A percentile compares a stretch with the other conserved stretches of the same genome.
Conservation (phyloP, 2,797 vertebrate genomes). For the Orientallactaga sibirica region DNA sequence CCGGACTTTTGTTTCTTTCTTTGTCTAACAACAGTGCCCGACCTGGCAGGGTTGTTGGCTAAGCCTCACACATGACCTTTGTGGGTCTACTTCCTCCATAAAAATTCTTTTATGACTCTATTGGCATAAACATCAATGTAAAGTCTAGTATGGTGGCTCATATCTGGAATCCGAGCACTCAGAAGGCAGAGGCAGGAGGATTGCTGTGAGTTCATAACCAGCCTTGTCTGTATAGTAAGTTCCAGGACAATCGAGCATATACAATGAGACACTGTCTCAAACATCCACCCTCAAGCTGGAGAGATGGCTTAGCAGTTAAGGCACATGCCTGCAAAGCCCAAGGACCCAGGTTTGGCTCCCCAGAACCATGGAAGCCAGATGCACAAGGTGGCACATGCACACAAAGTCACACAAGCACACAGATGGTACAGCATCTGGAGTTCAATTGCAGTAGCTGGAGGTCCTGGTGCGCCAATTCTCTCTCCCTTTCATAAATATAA, state of each 20-base stretch:
- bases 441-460: no score
- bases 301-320: no score
- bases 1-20: no score
- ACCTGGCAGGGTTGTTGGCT: not conserved
- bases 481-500: no score
- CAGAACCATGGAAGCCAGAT: no score
- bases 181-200: not conserved
- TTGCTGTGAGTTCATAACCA: not conserved
- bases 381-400: no score
- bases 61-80: not conserved
- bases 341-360: no score
- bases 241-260: not conserved
- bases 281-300: not conserved
- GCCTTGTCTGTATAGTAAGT: not conserved
- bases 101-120: not conserved
- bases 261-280: not conserved
- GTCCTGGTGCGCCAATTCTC: no score
- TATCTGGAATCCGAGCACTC: not conserved
- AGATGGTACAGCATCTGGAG: no score
- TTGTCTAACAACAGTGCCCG: no score
- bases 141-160: not conserved
- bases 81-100: not conserved
- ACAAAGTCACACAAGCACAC: no score
- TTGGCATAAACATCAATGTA: not conserved
- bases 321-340: no score